Evolutionary conservation across 1,140 invertebrate genomes (phyloP).

Genomic region (Aphis gossypii): DNA sequence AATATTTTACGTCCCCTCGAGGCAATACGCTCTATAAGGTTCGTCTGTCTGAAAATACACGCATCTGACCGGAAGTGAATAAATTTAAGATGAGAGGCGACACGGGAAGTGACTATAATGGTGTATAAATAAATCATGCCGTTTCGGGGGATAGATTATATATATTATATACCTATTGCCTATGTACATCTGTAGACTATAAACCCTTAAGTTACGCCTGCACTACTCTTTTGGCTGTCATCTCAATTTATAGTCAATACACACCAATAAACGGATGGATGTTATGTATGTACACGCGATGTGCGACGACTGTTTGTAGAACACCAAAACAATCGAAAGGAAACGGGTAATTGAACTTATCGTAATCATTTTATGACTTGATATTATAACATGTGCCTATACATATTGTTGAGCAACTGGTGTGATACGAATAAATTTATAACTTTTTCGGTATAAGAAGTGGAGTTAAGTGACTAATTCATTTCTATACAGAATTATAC

Average conservation of each 20-base stretch:
- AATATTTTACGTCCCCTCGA: neutral
- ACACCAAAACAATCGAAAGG: neutral
- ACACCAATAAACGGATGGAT: neutral
- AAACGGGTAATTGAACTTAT: neutral
- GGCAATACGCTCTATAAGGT: neutral
- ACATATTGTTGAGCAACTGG: neutral
- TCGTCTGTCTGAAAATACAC: neutral
- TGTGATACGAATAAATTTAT: neutral
- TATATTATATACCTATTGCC: neutral
- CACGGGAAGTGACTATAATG: neutral
- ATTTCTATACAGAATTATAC: neutral
- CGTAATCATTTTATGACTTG: neutral
- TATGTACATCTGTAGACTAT: neutral
- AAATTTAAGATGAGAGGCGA: neutral
- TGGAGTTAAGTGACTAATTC: neutral
- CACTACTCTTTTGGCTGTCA: neutral
- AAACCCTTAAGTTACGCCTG: neutral
- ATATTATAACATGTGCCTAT: neutral
- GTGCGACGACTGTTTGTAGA: neutral
- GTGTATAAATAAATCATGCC: constrained; percentile 9
- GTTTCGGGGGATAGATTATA: neutral
- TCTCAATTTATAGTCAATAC: neutral
- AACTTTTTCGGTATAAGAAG: neutral
- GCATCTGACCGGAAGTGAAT: neutral
- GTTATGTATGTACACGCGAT: neutral